Evolutionary conservation across 2,888 invertebrate genomes (phyloP).

Genomic region (Drosophila melanosoma): DNA sequence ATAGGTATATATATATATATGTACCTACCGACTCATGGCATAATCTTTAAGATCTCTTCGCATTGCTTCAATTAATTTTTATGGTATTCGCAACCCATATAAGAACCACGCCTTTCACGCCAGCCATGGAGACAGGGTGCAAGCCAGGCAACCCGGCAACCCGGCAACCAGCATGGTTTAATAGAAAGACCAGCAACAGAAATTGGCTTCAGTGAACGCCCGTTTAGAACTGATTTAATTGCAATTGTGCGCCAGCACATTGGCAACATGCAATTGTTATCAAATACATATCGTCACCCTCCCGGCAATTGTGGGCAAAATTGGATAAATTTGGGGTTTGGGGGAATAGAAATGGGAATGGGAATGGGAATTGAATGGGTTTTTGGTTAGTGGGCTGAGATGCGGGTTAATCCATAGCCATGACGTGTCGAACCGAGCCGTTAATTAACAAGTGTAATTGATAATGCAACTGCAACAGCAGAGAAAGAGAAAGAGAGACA

Average conservation of each 20-base stretch:
- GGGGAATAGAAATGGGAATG: background rate
- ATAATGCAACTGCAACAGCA: slow-evolving; percentile 47
- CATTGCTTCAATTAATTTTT: slow-evolving; percentile 69
- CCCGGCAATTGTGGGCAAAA: slow-evolving; percentile 16
- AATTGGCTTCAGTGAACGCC: slow-evolving; percentile 60
- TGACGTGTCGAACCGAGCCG: slow-evolving; percentile 26
- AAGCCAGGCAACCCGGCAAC: slow-evolving; percentile 14
- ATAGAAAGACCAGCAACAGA: slow-evolving; percentile 27
- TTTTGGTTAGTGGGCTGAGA: slow-evolving; percentile 40
- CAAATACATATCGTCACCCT: slow-evolving; percentile 60
- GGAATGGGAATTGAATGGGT: slow-evolving; percentile 13
- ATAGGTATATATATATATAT: background rate
- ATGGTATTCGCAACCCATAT: slow-evolving; percentile 70
- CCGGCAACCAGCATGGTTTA: slow-evolving; percentile 37
- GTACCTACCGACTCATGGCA: slow-evolving; percentile 14
- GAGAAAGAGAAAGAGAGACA: background rate
- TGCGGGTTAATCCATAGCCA: slow-evolving; percentile 67
- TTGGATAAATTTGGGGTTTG: slow-evolving; percentile 1
- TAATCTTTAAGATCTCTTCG: slow-evolving; percentile 53
- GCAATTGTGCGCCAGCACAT: slow-evolving; percentile 64
- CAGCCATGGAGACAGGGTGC: background rate
- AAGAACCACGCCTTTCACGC: slow-evolving; percentile 51
- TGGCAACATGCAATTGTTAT: slow-evolving; percentile 72
- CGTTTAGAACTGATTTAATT: slow-evolving; percentile 77
- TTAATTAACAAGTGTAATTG: slow-evolving; percentile 81